Base-by-base conservation (phyloP, 1,140 invertebrate species). In the Octopus sinensis region DNA sequence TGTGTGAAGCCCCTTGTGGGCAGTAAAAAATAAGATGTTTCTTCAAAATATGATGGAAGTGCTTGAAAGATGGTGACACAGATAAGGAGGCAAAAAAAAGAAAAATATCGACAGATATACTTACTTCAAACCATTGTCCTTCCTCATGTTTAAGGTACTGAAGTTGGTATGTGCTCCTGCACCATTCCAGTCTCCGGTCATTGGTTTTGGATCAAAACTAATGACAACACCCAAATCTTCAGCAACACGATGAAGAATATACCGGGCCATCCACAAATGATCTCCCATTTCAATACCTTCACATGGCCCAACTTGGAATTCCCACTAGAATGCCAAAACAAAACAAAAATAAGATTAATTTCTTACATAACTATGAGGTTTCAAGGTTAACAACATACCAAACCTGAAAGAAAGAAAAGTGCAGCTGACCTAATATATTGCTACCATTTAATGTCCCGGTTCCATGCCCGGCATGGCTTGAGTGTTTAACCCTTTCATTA, bases 151-250 rank as follows among this genome's bases (percentile, higher is more conserved):
- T 85, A 95, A 94, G 0, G 97, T 97, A 3, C 96, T 97, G 91
- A 97, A 98, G 88, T 98, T 98, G 5, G 94, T 95, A 80, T 93
- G 93, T 4, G 95, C 96, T 0, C 97, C 97, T 77, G 97, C 96
- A 1, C 97, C 97, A 84, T 98, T 98, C 95, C 96, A 97, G 86
- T 96, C 93, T 2, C 96, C 95, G 10, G 88, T 84, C 83, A 94
- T 94, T 2, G 96, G 96, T 88, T 98, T 98, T 0, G 97, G 96
- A 85, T 98, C 96, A 54, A 98, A 93, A 87, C 94, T 93, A n/a
- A 94, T 96, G 6, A 96, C 93, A 10, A 97, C 94, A 5, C 96
- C 96, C 87, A 96, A 98, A 87, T 98, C 96, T 89, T 98, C 97
- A 13, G 96, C 96, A 0, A 98, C 93, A 12, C 96, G 92, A 81